These are phyloP conservation scores for Leistus spinibarbis DNA, from an alignment of 2,888 invertebrate species.

Conservation along the genomic window DNA sequence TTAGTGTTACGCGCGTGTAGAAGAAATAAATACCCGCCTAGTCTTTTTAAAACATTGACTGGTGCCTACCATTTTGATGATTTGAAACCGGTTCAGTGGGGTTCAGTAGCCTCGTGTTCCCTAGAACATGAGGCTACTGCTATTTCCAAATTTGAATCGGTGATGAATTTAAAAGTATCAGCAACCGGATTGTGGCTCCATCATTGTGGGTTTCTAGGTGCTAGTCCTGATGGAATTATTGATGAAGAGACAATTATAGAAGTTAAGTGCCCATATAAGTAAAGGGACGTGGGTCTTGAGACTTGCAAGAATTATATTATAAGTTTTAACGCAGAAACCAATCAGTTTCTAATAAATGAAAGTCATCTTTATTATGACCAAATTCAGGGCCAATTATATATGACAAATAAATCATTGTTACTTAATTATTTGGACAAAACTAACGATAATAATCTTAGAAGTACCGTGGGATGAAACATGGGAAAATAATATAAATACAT, in stretches of 20 bases:
- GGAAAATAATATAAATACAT: no score
- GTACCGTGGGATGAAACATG: no score
- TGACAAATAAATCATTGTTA: no score
- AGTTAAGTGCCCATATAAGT: conserved; percentile 41
- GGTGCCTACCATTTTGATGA: conserved; percentile 27
- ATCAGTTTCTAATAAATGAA: no score
- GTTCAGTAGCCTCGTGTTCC: no score
- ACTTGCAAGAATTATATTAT: no score
- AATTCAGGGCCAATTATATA: no score
- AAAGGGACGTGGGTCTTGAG: neutral
- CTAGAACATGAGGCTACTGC: conserved; percentile 35
- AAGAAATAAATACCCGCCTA: conserved; percentile 15
- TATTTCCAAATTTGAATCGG: conserved; percentile 16
- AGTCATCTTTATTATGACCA: no score
- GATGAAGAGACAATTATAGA: conserved; percentile 35
- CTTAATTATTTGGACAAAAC: no score
- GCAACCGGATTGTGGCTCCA: conserved; percentile 35
- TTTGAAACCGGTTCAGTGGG: conserved; percentile 38
- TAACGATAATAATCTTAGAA: no score
- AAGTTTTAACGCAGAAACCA: no score
- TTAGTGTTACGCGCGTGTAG: conserved; percentile 23
- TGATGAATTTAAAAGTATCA: conserved; percentile 5
- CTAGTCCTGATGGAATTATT: conserved; percentile 39
- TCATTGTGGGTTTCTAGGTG: conserved; percentile 36
- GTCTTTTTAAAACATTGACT: conserved; percentile 26